A percentile compares a stretch with the other conserved stretches of the same genome.
phyloP scores from a whole-genome alignment of 2,797 vertebrate genomes.

The Chaenodraco wilsoni region DNA sequence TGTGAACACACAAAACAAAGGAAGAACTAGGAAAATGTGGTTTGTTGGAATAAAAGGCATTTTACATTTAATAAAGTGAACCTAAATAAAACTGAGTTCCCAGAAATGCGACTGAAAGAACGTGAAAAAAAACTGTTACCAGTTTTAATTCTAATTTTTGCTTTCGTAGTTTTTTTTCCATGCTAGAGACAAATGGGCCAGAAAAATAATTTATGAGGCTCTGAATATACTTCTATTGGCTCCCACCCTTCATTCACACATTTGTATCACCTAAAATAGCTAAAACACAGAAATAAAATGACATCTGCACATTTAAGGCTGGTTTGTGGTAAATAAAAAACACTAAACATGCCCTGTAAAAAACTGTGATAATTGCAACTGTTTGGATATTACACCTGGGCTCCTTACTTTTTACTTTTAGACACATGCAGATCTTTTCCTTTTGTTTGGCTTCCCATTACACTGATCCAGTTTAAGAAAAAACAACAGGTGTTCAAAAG shows the following conservation, averaged over 20 bases:
- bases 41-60: neutral
- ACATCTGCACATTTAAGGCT: neutral
- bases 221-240: neutral
- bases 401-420: neutral
- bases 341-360: neutral
- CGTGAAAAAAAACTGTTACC: neutral
- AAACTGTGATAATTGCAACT: neutral
- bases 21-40: neutral
- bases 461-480: conserved; percentile 48
- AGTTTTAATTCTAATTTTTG: neutral
- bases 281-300: neutral
- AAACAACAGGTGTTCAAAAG: conserved; percentile 55
- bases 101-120: neutral
- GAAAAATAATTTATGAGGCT: neutral
- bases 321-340: neutral
- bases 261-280: neutral
- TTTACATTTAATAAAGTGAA: neutral
- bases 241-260: neutral
- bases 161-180: neutral
- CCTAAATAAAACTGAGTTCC: too few relatives aligned
- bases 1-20: neutral
- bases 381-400: neutral
- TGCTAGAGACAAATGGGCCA: neutral
- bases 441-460: conserved; percentile 4
- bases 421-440: neutral